Conservation (phyloP, 2,888 invertebrate species). For the Anoplius nigerrimus region DNA sequence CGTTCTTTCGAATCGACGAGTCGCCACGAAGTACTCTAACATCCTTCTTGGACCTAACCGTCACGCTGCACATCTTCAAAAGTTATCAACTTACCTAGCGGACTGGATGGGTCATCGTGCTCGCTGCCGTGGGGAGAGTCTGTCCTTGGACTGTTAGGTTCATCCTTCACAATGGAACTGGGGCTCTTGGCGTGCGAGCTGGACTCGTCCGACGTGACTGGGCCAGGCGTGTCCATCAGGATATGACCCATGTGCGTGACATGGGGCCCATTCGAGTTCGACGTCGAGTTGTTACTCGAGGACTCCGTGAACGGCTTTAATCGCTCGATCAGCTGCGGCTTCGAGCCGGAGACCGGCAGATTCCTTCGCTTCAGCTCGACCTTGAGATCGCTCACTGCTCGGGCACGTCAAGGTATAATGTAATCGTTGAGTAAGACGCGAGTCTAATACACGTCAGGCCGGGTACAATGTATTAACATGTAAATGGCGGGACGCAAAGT, state of each 20-base stretch:
- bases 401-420: too few species aligned
- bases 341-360: conserved; percentile 96
- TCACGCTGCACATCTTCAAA: too few species aligned
- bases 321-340: conserved; percentile 95
- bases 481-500: neutral
- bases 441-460: too few species aligned
- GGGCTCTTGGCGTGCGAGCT: conserved; percentile 70
- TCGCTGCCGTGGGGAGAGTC: conserved; percentile 73
- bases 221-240: conserved; percentile 74
- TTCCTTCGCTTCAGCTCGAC: conserved; percentile 95
- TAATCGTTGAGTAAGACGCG: too few species aligned
- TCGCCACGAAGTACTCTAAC: conserved; percentile 15
- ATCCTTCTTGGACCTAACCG: too few species aligned
- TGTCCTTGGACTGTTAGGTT: conserved; percentile 69
- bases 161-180: conserved; percentile 67
- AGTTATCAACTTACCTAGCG: conserved; percentile 67
- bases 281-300: conserved; percentile 63
- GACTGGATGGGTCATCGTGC: conserved; percentile 76
- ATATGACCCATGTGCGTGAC: conserved; percentile 74
- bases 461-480: conserved; percentile 6
- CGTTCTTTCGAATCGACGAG: conserved; percentile 4
- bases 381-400: conserved; percentile 91
- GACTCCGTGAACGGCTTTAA: conserved; percentile 83
- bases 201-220: conserved; percentile 69
- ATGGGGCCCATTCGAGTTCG: conserved; percentile 69